Evolutionary conservation across 2,888 invertebrate genomes (phyloP), one percentile per base, ranked within the genome.

Genomic region (Macrophya alboannulata): DNA sequence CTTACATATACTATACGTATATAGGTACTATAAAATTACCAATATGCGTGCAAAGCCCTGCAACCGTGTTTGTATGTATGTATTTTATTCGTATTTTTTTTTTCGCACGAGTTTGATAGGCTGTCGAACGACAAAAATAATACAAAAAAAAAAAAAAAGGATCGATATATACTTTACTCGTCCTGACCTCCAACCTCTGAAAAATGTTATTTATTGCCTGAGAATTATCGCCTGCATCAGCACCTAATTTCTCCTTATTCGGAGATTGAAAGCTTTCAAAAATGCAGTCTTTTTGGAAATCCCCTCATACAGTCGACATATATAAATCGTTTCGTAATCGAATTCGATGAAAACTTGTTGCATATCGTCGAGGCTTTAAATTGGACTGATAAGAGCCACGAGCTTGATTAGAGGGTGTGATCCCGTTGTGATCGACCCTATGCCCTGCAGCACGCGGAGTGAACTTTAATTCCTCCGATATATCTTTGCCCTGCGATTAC

Each of bases 21-120:
- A 1, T 72, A n/a, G 40, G 31, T 31, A 68, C 31, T 17, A 9
- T 62, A 10, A 15, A 5, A 4, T 8, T 21, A 10, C 17, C 43
- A 71, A 37, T 72, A 37, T 37, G 68, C 68, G 68, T 37, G 68
- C 25, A 37, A 68, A 68, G 37, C 68, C 17, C n/a, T n/a, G n/a
- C 68, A 17, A 31, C 31, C 37, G 31, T 68, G n/a, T 62, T 62
- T 48, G 12, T 48, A 48, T 10, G 9, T 48, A 10, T 48, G 4
- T 55, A 31, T 68, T 68, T 74, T 25, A 25, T 12, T 45, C 10
- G 17, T 74, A 17, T 72, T 72, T 10, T 45, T 5, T 48, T 5
- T 43, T n/a, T 55, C 55, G 17, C 15, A 55, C 55, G n/a, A 55
- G 5, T 55, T 1, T 17, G 15, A 55, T 55, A 48, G 48, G 4